phyloP scores from a whole-genome alignment of 2,113 vertebrate genomes.

The Nettapus auritus region DNA sequence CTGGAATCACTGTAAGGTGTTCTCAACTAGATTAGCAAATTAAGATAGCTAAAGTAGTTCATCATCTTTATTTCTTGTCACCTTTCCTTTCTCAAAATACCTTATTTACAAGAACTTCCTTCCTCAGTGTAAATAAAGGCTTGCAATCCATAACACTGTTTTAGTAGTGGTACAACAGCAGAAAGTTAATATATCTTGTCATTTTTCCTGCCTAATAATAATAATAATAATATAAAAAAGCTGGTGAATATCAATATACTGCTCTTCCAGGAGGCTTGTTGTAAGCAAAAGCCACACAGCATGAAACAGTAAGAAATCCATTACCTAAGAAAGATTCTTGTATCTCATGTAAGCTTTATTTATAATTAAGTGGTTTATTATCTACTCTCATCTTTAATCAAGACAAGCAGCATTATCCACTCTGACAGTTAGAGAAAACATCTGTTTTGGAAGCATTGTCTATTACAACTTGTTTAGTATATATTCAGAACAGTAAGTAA shows the following conservation, averaged over 20 bases:
- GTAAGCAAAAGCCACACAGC: neutral
- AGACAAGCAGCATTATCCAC: neutral
- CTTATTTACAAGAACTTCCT: constrained; percentile 40
- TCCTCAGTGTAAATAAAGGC: constrained; percentile 28
- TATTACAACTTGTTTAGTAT: neutral
- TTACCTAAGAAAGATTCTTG: neutral
- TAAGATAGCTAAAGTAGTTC: neutral
- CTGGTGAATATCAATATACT: neutral
- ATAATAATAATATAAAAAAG: neutral
- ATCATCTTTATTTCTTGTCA: neutral
- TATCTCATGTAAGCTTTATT: neutral
- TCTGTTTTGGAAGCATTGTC: neutral
- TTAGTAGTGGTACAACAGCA: neutral
- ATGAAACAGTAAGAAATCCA: neutral
- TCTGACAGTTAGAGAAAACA: neutral
- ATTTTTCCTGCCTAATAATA: neutral
- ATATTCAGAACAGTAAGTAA: neutral
- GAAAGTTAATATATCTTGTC: neutral
- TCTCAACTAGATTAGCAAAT: neutral
- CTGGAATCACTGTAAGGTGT: neutral
- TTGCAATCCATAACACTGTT: neutral
- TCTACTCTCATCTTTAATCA: neutral
- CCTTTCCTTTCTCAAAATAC: constrained; percentile 34
- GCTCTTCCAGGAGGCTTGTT: neutral
- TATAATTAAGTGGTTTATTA: neutral